phyloP scores from a whole-genome alignment of 2,888 invertebrate genomes.

The Drosophila testacea region DNA sequence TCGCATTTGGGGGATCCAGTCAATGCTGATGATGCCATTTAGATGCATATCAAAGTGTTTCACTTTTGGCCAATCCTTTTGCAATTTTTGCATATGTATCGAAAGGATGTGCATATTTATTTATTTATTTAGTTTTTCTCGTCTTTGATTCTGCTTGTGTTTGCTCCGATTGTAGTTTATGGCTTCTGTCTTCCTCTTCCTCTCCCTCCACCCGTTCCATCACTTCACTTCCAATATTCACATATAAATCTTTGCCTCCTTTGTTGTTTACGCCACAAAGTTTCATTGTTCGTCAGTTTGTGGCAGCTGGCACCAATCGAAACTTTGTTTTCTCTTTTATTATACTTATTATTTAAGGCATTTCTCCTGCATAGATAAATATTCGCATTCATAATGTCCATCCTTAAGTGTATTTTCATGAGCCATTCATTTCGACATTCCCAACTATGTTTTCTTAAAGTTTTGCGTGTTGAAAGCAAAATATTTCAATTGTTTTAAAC shows the following conservation, averaged over 20 bases:
- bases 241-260: slow-evolving; percentile 34
- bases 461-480: not conserved
- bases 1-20: slow-evolving; percentile 56
- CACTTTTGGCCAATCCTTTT: slow-evolving; percentile 77
- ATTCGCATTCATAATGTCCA: slow-evolving; percentile 32
- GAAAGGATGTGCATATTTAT: slow-evolving; percentile 23
- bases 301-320: slow-evolving; percentile 72
- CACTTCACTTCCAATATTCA: not conserved
- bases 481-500: not conserved
- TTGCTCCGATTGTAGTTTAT: slow-evolving; percentile 70
- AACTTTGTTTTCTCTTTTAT: slow-evolving; percentile 42
- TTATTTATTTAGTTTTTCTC: slow-evolving; percentile 62
- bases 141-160: slow-evolving; percentile 16
- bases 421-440: slow-evolving; percentile 3
- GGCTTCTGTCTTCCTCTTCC: slow-evolving; percentile 32
- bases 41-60: slow-evolving; percentile 78
- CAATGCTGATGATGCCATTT: slow-evolving; percentile 79
- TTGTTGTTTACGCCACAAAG: slow-evolving; percentile 69
- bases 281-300: slow-evolving; percentile 64
- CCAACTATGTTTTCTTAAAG: not conserved
- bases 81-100: slow-evolving; percentile 71
- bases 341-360: slow-evolving; percentile 53
- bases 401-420: slow-evolving; percentile 37
- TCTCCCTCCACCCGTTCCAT: not conserved
- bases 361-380: slow-evolving; percentile 37